Evolutionary conservation across 92 coral and sea anemone genomes (phyloP), one percentile per base, ranked within the genome.

Genomic region (Blastomussa wellsi): DNA sequence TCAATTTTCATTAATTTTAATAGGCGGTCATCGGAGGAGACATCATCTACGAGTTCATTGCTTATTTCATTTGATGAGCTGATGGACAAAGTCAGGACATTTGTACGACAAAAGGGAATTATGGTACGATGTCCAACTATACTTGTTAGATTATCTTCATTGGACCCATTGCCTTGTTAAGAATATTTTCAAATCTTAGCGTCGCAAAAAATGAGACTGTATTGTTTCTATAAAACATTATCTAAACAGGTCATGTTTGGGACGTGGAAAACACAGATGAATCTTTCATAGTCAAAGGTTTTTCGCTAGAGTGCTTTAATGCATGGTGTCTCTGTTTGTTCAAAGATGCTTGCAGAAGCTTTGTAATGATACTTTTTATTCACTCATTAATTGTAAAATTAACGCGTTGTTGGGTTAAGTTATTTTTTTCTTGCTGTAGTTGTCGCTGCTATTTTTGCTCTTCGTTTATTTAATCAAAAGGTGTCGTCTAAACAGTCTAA

Each of bases 101-200:
- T 76, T 36, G 91, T 82, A 67, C 88, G 77, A 49, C 24, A 77
- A n/a, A 88, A 53, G 32, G 81, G 91, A 69, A 82, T 88, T 20
- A 77, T 88, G 91, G 91, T 88, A 44, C 76, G 87, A 24, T 55
- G n/a, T 1, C 3, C 42, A 69, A 69, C 22, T 19, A 0, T 68
- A 31, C 13, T 13, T 14, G 31, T 14, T 26, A 7, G 13, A 8
- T 2, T 1, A n/a, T 26, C 32, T 5, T 59, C 31, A 24, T 60
- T 3, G 4, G n/a, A n/a, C n/a, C n/a, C n/a, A n/a, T n/a, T n/a
- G n/a, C n/a, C 32, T 24, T 2, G 16, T 65, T 8, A 26, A 17
- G 13, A 65, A 65, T 5, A 65, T 28, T 65, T 51, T 1, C 20
- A 15, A 51, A 13, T 7, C 66, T n/a, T 59, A 59, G 66, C 28